phyloP scores from a whole-genome alignment of 2,888 invertebrate species.

The Nephrotoma guestfalica region DNA sequence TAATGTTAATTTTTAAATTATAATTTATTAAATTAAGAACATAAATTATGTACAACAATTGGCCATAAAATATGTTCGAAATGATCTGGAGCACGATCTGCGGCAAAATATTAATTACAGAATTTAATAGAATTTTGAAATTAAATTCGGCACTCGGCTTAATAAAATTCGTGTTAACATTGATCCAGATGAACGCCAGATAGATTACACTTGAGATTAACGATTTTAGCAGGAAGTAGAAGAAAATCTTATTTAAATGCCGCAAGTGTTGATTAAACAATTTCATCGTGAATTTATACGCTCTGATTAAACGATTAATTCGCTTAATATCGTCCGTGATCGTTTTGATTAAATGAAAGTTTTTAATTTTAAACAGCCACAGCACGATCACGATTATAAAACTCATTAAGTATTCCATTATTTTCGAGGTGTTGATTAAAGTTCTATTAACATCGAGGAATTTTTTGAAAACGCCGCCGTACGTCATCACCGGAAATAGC shows the following conservation, averaged over 20 bases:
- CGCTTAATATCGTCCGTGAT: background rate
- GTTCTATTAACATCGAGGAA: background rate
- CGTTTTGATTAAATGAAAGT: background rate
- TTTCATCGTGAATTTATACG: background rate
- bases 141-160: background rate
- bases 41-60: background rate
- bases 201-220: background rate
- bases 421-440: background rate
- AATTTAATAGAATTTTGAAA: background rate
- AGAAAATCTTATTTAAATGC: background rate
- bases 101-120: background rate
- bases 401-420: background rate
- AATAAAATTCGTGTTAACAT: background rate
- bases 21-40: background rate
- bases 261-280: background rate
- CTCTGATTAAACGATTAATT: background rate
- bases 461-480: background rate
- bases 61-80: slow-evolving; percentile 3
- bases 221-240: background rate
- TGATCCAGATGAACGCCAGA: background rate
- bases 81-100: background rate
- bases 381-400: background rate
- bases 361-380: background rate
- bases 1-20: background rate
- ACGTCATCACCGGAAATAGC: background rate